Conservation (phyloP, 2,797 vertebrate genomes). For the Glyptemys insculpta region DNA sequence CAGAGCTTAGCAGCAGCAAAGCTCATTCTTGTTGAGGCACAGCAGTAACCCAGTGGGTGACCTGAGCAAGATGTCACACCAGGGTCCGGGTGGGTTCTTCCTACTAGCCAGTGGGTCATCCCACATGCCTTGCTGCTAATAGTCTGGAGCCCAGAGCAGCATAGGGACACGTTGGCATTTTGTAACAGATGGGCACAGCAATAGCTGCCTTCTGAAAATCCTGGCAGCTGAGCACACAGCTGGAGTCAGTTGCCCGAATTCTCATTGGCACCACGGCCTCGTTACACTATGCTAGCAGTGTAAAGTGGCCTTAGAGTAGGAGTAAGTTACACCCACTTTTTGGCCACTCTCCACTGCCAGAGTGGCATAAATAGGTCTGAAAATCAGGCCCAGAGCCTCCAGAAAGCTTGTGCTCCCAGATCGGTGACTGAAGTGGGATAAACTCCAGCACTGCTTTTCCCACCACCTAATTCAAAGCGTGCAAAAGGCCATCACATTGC, state of each 20-base stretch:
- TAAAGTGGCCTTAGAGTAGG: neutral
- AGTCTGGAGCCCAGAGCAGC: fast-evolving
- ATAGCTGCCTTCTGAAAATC: neutral
- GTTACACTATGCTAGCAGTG: too few species aligned
- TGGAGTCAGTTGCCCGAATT: neutral
- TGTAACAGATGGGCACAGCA: neutral
- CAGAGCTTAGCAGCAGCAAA: neutral
- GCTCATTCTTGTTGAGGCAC: neutral
- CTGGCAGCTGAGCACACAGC: neutral
- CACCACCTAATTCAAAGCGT: neutral
- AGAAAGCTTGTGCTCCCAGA: neutral
- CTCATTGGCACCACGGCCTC: fast-evolving
- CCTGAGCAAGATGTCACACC: neutral
- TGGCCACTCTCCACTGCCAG: fast-evolving
- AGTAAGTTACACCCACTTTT: neutral
- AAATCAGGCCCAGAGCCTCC: neutral
- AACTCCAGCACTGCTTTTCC: neutral
- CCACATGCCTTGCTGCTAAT: neutral
- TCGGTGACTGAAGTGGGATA: neutral
- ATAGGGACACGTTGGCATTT: fast-evolving
- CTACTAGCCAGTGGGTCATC: neutral
- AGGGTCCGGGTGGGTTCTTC: too few species aligned
- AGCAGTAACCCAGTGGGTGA: neutral
- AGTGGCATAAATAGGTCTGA: neutral
- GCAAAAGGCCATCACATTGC: neutral